These are phyloP conservation scores for Eudyptes chrysolophus DNA, from an alignment of 2,113 vertebrate genomes.

Conservation along the genomic window DNA sequence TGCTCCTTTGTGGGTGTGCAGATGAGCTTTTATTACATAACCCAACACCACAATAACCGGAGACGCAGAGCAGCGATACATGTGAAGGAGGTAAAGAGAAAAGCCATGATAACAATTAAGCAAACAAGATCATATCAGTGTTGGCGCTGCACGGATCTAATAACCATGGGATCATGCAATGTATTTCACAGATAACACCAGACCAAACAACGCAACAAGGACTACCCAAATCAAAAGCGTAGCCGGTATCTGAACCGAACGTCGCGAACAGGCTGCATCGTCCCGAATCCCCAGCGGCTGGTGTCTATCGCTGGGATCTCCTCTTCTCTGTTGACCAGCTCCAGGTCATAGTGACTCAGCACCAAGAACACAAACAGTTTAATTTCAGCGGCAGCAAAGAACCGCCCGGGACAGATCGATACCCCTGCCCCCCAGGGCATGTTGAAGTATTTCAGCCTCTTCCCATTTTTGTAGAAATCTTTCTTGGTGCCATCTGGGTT, in stretches of 20 bases:
- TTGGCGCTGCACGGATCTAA: fast-evolving
- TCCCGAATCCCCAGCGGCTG: conserved; percentile 86
- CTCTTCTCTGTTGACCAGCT: conserved; percentile 76
- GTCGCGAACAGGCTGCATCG: conserved; percentile 79
- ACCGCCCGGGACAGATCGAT: conserved; percentile 88
- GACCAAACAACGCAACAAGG: neutral
- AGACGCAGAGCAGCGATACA: fast-evolving
- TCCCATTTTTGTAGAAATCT: conserved; percentile 87
- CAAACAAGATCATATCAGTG: neutral
- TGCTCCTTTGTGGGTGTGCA: neutral
- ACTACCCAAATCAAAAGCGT: neutral
- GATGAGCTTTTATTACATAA: neutral
- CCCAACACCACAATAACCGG: neutral
- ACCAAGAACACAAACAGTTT: conserved; percentile 90
- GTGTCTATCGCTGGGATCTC: conserved; percentile 77
- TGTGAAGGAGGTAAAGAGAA: neutral
- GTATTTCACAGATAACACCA: neutral
- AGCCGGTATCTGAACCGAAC: conserved; percentile 83
- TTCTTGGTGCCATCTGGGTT: conserved; percentile 80
- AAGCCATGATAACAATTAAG: neutral
- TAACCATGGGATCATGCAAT: fast-evolving
- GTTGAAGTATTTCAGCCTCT: conserved; percentile 84
- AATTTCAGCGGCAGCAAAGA: conserved; percentile 87
- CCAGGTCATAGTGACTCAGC: conserved; percentile 86
- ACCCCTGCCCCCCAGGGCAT: conserved; percentile 92